These are phyloP conservation scores for Poicephalus gulielmi DNA, from an alignment of 2,113 vertebrate genomes.

Conservation along the genomic window DNA sequence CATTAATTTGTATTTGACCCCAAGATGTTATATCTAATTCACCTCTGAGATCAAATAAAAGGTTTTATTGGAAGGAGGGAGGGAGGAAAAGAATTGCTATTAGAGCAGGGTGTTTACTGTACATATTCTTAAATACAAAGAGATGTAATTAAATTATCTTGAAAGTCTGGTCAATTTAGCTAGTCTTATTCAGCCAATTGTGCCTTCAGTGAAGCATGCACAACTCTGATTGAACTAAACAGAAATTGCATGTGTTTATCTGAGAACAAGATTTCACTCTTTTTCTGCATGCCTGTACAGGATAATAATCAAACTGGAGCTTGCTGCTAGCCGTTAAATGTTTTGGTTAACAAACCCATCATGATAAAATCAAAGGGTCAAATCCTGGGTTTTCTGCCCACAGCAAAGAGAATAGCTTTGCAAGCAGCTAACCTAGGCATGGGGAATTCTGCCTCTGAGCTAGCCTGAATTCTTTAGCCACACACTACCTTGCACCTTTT, in stretches of 20 bases:
- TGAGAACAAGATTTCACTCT: slow-evolving; percentile 26
- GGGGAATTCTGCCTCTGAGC: accelerated
- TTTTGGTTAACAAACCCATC: slow-evolving; percentile 19
- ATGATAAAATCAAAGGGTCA: slow-evolving; percentile 2
- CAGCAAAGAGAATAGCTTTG: not conserved
- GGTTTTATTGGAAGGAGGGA: slow-evolving; percentile 69
- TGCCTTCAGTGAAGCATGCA: slow-evolving; percentile 55
- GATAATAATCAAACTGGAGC: slow-evolving; percentile 48
- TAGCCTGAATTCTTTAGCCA: not conserved
- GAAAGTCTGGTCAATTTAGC: slow-evolving; percentile 56
- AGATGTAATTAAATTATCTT: slow-evolving; percentile 65
- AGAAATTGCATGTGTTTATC: slow-evolving; percentile 49
- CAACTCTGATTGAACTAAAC: slow-evolving; percentile 39
- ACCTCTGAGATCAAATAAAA: slow-evolving; percentile 62
- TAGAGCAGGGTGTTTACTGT: slow-evolving; percentile 54
- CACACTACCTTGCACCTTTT: not conserved
- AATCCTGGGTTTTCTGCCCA: not conserved
- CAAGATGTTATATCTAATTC: slow-evolving; percentile 60
- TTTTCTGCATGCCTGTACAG: slow-evolving; percentile 58
- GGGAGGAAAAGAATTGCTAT: slow-evolving; percentile 59
- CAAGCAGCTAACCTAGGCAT: not conserved
- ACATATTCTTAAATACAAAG: slow-evolving; percentile 43
- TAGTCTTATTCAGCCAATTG: slow-evolving; percentile 45
- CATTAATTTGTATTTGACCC: slow-evolving; percentile 56
- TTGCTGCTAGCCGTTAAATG: slow-evolving; percentile 38